Percentiles rank a stretch among this genome's conserved stretches.
Evolutionary conservation across 2,797 vertebrate genomes (phyloP).

Genomic region (Ctenochaetus hawaiiensis): DNA sequence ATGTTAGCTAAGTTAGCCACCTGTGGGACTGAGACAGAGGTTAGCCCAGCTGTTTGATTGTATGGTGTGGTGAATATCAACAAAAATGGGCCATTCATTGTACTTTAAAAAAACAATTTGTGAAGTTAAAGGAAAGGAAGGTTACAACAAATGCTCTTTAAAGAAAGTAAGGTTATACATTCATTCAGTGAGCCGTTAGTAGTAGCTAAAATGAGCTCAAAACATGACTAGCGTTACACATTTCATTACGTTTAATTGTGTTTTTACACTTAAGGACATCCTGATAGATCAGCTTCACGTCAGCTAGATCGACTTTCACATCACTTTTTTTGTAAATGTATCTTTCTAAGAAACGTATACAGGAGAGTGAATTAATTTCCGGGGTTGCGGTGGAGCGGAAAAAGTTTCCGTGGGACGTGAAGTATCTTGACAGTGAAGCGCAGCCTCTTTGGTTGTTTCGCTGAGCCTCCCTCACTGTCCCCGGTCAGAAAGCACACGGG

Average conservation of each 20-base stretch:
- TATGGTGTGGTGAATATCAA: not conserved
- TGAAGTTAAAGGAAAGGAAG: not conserved
- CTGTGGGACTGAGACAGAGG: not conserved
- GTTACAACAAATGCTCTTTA: not conserved
- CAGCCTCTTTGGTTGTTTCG: slow-evolving; percentile 40
- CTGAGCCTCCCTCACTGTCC: slow-evolving; percentile 32
- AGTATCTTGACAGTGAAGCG: slow-evolving; percentile 63
- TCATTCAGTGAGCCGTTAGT: not conserved
- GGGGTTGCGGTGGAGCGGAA: slow-evolving; percentile 6
- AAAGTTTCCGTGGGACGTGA: slow-evolving; percentile 6
- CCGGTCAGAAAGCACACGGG: slow-evolving; percentile 40
- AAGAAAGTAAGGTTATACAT: not conserved
- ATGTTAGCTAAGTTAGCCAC: not conserved
- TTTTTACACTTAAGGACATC: not conserved
- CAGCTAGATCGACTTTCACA: no score
- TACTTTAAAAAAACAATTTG: not conserved
- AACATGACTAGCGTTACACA: no score
- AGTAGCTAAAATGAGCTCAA: not conserved
- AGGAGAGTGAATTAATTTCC: slow-evolving; percentile 36
- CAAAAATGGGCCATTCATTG: not conserved
- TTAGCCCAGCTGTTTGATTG: not conserved
- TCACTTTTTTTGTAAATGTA: not conserved
- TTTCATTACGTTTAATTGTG: no score
- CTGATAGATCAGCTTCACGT: not conserved
- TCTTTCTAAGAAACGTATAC: not conserved